Base-by-base conservation (phyloP, 30 jellyfish, hydroid and myxozoan genomes). In the Euphysa ruthae region DNA sequence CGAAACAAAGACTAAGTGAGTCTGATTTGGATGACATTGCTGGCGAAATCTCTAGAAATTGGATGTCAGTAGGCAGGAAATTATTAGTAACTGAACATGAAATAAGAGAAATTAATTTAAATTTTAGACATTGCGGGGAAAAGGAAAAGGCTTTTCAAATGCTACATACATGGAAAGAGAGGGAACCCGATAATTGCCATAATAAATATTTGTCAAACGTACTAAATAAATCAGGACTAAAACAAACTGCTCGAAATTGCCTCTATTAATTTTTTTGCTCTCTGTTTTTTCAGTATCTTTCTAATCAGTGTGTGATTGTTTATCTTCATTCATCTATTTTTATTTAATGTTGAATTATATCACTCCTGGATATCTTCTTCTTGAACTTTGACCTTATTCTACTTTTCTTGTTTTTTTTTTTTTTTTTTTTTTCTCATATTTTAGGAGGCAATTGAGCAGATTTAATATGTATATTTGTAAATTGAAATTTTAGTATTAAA, bases 71-170 rank as follows among this genome's bases (percentile, higher is more conserved):
- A 19, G 98, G 95, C 1, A 72, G 94, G 12, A 71, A 74, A 16
- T 70, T 90, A 14, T 75, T 63, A 0, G 24, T 90, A 4, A 70
- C 84, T 18, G 93, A 81, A 23, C 60, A 31, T 31, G 72, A 61
- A 23, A 42, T 90, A 0, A 52, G 71, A 20, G 95, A 90, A 56
- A 90, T 90, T 54, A 93, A 90, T 49, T 70, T 66, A 60, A 68
- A 77, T 29, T 66, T 56, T 35, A 79, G 71, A 43, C 63, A 90
- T 32, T 87, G 70, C 38, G 81, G 86, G 24, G 98, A 72, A 63
- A 57, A 82, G 35, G 98, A 90, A 54, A 90, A 81, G 42, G 95
- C 95, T 15, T 90, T 74, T 58, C 98, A 90, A 64, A 90, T 90
- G 95, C 63, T 90, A 1, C 66, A 73, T 50, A 74, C 82, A 1